phyloP scores from a whole-genome alignment of 1,140 invertebrate genomes.

The Tenebrio molitor region DNA sequence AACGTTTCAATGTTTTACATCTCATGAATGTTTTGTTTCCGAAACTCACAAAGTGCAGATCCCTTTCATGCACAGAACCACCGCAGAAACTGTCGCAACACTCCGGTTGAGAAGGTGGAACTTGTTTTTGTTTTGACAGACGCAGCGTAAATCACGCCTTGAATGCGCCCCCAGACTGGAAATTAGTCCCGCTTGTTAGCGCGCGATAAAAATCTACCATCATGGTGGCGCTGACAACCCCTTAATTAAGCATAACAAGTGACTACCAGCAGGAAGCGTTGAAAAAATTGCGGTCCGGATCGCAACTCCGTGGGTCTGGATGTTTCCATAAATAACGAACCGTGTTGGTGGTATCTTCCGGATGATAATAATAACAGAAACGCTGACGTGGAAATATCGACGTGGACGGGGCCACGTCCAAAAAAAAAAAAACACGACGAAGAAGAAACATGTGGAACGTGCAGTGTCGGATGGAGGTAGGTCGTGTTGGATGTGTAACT shows the following conservation, averaged over 20 bases:
- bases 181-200: slow-evolving; percentile 16
- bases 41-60: too few species aligned
- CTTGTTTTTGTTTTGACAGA: too few species aligned
- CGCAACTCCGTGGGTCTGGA: too few species aligned
- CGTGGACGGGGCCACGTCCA: not conserved
- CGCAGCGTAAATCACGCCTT: too few species aligned
- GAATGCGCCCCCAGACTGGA: too few species aligned
- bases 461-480: slow-evolving; percentile 28
- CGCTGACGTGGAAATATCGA: slow-evolving; percentile 23
- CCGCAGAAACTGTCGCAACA: too few species aligned
- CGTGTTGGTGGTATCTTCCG: not conserved
- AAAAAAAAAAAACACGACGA: too few species aligned
- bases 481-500: slow-evolving; percentile 27
- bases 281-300: slow-evolving; percentile 11
- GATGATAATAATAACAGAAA: slow-evolving; percentile 29
- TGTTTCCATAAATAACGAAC: too few species aligned
- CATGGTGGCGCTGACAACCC: slow-evolving; percentile 9
- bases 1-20: too few species aligned
- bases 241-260: slow-evolving; percentile 25
- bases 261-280: not conserved
- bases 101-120: too few species aligned
- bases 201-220: not conserved
- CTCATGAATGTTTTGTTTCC: too few species aligned
- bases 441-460: slow-evolving; percentile 6
- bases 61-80: too few species aligned